Evolutionary conservation across 2,888 invertebrate species (phyloP), one percentile per base, ranked within the genome.

Genomic region (Tenthredo livida): DNA sequence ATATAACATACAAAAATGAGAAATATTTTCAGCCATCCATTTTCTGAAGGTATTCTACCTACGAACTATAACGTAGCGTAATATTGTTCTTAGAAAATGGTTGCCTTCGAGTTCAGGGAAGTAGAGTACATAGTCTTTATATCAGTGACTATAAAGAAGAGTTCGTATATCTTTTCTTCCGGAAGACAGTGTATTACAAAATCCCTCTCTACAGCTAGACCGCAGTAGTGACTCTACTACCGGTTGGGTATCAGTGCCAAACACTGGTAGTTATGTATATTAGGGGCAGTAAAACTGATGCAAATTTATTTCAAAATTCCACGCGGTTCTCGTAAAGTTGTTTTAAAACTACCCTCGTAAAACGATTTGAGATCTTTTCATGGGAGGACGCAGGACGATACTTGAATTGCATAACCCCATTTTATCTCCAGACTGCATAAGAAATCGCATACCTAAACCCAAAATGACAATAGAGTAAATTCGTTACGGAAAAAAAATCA

Each of bases 291-390:
- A 91, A 92, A 92, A 90, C 90, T 90, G 89, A 92, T 92, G 91
- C 91, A 91, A 92, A 92, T 92, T 92, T 92, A 92, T 92, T 92
- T 92, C 87, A 88, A 91, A 92, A 92, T 92, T 92, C 90, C 88
- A 85, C 88, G 88, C 85, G 85, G 87, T 85, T 86, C 90, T 90
- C 90, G 90, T 90, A 91, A 92, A 92, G 88, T 91, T 90, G 89
- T 90, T 92, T 89, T 89, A 90, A 92, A 91, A 91, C 89, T 90
- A 90, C 88, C 88, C 91, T 92, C 92, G 90, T 93, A 92, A 93
- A 92, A 91, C 91, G 90, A 91, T 91, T 91, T 89, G 88, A 90
- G 89, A 89, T 89, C 89, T 90, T 89, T 88, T 87, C 87, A 67
- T 80, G 61, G 61, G 80, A 37, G 29, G 43, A 58, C 70, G 83